Percentiles rank a stretch among this genome's conserved stretches.
Evolutionary conservation across 2,113 vertebrate species (phyloP).

Genomic region (Gymnorhina tibicen): DNA sequence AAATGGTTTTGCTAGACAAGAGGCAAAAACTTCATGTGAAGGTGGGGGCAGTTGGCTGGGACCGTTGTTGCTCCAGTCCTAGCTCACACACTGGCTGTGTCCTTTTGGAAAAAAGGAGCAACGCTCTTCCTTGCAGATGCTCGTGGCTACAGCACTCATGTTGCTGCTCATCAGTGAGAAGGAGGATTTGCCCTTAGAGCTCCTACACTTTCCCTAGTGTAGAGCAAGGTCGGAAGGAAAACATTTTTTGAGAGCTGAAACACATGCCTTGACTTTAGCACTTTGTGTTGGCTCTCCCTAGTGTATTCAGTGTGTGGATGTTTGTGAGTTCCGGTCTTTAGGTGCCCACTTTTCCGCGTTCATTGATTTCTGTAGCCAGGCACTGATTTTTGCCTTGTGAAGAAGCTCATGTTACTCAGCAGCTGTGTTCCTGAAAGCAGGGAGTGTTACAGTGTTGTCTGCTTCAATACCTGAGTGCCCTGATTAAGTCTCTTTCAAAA

Average conservation of each 20-base stretch:
- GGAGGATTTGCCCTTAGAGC: background rate
- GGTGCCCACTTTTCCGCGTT: background rate
- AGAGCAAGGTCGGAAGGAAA: background rate
- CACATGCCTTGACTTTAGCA: background rate
- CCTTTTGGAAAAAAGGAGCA: background rate
- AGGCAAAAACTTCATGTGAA: background rate
- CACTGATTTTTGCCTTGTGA: background rate
- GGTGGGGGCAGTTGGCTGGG: rapidly evolving
- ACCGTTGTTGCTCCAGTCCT: background rate
- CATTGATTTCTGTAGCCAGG: background rate
- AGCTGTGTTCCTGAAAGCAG: background rate
- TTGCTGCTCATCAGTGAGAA: background rate
- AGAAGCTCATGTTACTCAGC: background rate
- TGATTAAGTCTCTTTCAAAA: background rate
- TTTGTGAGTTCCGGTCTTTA: background rate
- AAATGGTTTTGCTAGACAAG: background rate
- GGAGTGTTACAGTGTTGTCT: background rate
- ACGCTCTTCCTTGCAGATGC: background rate
- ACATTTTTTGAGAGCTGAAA: background rate
- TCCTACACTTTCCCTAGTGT: background rate
- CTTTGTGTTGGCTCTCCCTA: background rate
- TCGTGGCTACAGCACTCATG: background rate
- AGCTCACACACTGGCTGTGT: background rate
- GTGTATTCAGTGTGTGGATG: background rate
- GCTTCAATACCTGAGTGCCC: background rate